A percentile compares a stretch with the other conserved stretches of the same genome.
Evolutionary conservation across 2,888 invertebrate genomes (phyloP).

Genomic region (Phrixothrix hirtus): DNA sequence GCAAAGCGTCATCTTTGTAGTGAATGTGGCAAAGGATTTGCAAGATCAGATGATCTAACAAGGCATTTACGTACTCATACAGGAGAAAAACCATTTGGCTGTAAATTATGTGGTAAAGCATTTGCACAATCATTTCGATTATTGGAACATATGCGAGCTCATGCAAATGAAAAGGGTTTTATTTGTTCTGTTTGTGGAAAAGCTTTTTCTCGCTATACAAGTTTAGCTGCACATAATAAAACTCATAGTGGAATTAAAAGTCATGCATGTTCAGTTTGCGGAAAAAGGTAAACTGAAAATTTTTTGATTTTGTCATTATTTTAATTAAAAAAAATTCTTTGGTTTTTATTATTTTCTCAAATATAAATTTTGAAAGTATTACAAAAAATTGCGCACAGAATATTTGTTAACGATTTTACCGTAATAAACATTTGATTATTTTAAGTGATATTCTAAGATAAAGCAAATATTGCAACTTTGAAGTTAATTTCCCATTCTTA

Average conservation of each 20-base stretch:
- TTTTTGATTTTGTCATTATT: no score
- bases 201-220: constrained; percentile 52
- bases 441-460: no score
- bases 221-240: constrained; percentile 52
- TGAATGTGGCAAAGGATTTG: constrained; percentile 54
- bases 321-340: no score
- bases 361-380: no score
- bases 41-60: constrained; percentile 52
- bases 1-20: constrained; percentile 52
- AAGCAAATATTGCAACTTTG: no score
- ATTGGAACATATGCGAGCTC: constrained; percentile 53
- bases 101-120: constrained; percentile 53
- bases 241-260: constrained; percentile 53
- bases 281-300: constrained; percentile 53
- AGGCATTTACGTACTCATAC: constrained; percentile 53
- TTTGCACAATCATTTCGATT: constrained; percentile 52
- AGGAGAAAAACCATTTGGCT: constrained; percentile 54
- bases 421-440: no score
- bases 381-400: no score
- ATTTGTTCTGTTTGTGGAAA: constrained; percentile 54
- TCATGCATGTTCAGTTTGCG: constrained; percentile 53
- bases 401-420: no score
- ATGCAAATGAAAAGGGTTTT: constrained; percentile 52
- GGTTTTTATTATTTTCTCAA: no score
- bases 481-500: no score